phyloP scores from a whole-genome alignment of 1,140 invertebrate genomes.

The Zaprionus capensis region DNA sequence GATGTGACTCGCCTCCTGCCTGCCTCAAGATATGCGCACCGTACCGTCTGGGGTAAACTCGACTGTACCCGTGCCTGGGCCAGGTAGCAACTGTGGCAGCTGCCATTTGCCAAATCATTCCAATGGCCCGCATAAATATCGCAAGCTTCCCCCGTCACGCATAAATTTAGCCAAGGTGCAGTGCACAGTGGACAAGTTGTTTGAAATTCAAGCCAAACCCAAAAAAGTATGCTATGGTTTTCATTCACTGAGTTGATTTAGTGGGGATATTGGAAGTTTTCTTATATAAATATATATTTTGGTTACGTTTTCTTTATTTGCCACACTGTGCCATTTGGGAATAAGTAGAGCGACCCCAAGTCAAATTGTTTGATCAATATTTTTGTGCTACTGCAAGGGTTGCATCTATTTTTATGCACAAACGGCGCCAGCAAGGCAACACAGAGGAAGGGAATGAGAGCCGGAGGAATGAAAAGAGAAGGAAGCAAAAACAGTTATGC shows the following conservation, averaged over 20 bases:
- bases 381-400: conserved; percentile 41
- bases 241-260: too few relatives aligned
- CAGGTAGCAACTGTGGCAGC: conserved; percentile 42
- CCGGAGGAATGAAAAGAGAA: not conserved
- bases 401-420: conserved; percentile 62
- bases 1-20: conserved; percentile 18
- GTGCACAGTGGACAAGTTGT: not conserved
- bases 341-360: conserved; percentile 17
- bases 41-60: conserved; percentile 23
- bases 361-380: conserved; percentile 72
- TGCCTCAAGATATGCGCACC: conserved; percentile 35
- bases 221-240: not conserved
- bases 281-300: not conserved
- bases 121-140: conserved; percentile 43
- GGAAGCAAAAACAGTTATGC: conserved; percentile 46
- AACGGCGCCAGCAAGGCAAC: conserved; percentile 43
- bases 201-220: not conserved
- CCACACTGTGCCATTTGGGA: not conserved
- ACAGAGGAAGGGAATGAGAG: not conserved
- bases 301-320: not conserved
- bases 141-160: conserved; percentile 3
- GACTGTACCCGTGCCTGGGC: conserved; percentile 54
- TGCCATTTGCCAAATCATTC: conserved; percentile 38
- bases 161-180: not conserved
- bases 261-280: not conserved